These are phyloP conservation scores for Endomychus coccineus DNA, from an alignment of 2,888 invertebrate species.

Conservation along the genomic window DNA sequence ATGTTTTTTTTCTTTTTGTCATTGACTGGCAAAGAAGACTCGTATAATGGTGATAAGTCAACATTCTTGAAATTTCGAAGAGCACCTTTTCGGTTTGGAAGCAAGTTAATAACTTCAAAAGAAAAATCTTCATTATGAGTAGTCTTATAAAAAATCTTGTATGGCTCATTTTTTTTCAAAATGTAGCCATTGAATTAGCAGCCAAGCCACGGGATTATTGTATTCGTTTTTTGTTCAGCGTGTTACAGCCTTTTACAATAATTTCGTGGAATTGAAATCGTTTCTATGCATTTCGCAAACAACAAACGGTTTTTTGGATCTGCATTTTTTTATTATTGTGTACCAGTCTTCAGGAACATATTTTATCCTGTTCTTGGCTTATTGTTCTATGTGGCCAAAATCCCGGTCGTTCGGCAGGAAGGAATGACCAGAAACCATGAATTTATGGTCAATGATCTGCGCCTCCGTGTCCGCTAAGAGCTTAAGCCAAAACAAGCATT, in stretches of 20 bases:
- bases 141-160: not conserved
- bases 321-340: too few species aligned
- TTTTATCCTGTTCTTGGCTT: not conserved
- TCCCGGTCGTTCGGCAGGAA: conserved; percentile 13
- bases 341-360: conserved; percentile 4
- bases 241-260: too few species aligned
- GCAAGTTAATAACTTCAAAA: too few species aligned
- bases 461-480: not conserved
- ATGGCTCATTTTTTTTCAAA: not conserved
- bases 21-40: too few species aligned
- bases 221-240: not conserved
- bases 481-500: not conserved
- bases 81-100: too few species aligned
- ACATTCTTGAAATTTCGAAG: too few species aligned
- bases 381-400: too few species aligned
- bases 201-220: not conserved
- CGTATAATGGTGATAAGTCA: too few species aligned
- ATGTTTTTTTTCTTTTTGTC: not conserved
- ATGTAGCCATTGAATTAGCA: not conserved
- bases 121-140: too few species aligned
- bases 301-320: too few species aligned
- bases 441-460: conserved; percentile 13
- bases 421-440: conserved; percentile 14
- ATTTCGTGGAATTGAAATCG: too few species aligned
- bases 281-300: too few species aligned